Base-by-base conservation (phyloP, 2,797 vertebrate species). In the Steatocranus sp. region DNA sequence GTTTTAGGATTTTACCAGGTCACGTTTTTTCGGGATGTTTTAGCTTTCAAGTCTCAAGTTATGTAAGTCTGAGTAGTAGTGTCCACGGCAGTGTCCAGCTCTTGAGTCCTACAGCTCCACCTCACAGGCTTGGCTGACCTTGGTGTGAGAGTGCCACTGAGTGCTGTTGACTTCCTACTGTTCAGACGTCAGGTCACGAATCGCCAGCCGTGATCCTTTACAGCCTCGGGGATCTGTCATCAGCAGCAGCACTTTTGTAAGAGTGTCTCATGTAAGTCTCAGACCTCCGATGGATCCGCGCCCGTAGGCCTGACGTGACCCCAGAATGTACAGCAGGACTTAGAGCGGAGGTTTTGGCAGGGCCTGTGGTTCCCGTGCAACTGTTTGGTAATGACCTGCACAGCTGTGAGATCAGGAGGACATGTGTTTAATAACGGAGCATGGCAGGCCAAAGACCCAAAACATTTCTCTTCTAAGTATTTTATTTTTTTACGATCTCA, bases 331-430 rank as follows among this genome's bases (percentile, higher is more conserved):
- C 79, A 76, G 87, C 86, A 81, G 85, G 91, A 91, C 84, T 76
- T 75, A 80, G 83, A 88, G 86, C 70, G 7, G 76, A 85, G 66
- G 83, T 76, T 80, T 87, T 94, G 94, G 91, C 93, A 90, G 81
- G 80, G 83, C 79, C 83, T 53, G 82, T 2, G 74, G 93, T 95
- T 96, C 94, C 92, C 86, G 93, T 94, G 88, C 85, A 94, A 91
- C 90, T 79, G 92, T 95, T 91, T 93, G 90, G 91, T 96, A 96
- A 97, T 88, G 95, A 95, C 90, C 96, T 96, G 89, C 91, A 83
- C 95, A 97, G 96, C 95, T 97, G 95, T 86, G 95, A 86, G 83
- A 80, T 88, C 90, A 89, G 82, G 89, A 95, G 91, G 81, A 84
- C 95, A 92, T 81, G 90, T 79, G 93, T 93, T 94, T 94, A 90